These are phyloP conservation scores for Chauna torquata DNA, from an alignment of 2,113 vertebrate species.

Conservation along the genomic window DNA sequence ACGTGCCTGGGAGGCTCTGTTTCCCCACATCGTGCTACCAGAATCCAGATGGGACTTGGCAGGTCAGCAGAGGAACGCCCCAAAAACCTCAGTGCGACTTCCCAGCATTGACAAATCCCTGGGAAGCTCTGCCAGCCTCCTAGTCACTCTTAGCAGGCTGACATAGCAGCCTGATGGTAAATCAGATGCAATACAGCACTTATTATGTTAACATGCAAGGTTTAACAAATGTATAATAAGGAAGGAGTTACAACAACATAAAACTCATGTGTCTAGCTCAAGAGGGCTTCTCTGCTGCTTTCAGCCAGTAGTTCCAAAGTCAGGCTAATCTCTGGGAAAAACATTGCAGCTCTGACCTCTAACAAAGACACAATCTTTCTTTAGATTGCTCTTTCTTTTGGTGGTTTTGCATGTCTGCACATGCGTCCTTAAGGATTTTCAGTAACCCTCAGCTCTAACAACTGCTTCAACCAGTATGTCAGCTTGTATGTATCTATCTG, in stretches of 20 bases:
- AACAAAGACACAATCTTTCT: not conserved
- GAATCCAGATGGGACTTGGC: not conserved
- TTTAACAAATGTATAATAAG: not conserved
- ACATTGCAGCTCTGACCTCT: not conserved
- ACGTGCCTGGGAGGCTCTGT: rapidly evolving
- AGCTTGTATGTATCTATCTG: not conserved
- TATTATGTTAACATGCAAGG: rapidly evolving
- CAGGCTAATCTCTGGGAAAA: not conserved
- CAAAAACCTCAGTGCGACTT: not conserved
- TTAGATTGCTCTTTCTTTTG: not conserved
- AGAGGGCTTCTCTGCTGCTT: not conserved
- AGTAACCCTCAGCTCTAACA: not conserved
- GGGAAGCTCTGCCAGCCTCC: not conserved
- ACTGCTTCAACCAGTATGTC: not conserved
- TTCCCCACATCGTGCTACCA: not conserved
- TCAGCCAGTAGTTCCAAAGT: not conserved
- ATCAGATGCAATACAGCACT: not conserved
- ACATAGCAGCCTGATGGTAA: not conserved
- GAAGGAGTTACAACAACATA: not conserved
- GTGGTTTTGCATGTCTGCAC: not conserved
- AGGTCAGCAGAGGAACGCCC: not conserved
- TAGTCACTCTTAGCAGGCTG: not conserved
- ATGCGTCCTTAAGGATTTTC: not conserved
- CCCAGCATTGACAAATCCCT: not conserved
- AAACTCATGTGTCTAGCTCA: not conserved